phyloP scores from a whole-genome alignment of 2,888 invertebrate genomes.

The Limnephilus rhombicus region DNA sequence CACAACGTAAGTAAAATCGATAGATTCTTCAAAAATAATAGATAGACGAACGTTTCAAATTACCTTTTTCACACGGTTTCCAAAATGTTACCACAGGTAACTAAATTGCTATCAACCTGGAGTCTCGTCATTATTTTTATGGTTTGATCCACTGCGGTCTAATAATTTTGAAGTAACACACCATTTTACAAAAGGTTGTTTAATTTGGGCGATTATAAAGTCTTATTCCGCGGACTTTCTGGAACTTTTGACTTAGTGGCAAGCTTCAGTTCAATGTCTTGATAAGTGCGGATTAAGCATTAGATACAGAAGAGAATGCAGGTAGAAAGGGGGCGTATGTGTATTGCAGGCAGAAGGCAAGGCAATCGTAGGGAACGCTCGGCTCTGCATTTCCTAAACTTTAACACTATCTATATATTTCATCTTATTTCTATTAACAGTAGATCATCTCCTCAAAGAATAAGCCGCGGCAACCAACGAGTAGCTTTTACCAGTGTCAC shows the following conservation, averaged over 20 bases:
- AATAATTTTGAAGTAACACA: background rate
- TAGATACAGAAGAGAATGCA: conserved; percentile 56
- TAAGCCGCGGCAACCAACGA: background rate
- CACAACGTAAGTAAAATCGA: conserved; percentile 20
- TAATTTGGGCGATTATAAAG: background rate
- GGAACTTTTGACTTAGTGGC: background rate
- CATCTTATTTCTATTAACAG: background rate
- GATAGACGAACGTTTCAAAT: background rate
- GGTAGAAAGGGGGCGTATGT: conserved; percentile 65
- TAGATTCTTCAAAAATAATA: background rate
- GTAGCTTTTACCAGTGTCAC: background rate
- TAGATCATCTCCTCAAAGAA: background rate
- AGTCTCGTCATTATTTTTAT: conserved; percentile 39
- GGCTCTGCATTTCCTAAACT: background rate
- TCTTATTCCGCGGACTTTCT: background rate
- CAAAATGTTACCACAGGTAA: background rate
- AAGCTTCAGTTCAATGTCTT: background rate
- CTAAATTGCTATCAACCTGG: conserved; percentile 7
- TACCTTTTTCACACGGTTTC: conserved; percentile 30
- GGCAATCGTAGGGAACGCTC: conserved; percentile 17
- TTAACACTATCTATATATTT: background rate
- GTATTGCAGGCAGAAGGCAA: conserved; percentile 42
- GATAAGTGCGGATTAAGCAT: conserved; percentile 48
- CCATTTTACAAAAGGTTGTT: background rate
- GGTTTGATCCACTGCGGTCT: conserved; percentile 5